Conservation (phyloP, 2,113 vertebrate genomes). For the Scolopax mira region DNA sequence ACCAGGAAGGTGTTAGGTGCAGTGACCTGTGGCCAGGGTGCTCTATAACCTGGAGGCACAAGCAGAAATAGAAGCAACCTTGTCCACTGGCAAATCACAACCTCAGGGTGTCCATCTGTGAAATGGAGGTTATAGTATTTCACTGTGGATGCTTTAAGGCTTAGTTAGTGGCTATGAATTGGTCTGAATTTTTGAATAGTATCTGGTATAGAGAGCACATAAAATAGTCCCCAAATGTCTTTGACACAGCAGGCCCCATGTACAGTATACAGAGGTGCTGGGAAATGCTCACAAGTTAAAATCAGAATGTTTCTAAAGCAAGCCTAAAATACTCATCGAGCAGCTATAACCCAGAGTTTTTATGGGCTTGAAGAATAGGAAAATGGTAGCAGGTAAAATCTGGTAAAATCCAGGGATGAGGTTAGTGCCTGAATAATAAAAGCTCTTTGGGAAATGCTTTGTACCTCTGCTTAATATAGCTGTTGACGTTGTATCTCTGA, state of each 20-base stretch:
- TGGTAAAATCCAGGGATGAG: neutral
- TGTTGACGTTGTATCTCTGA: neutral
- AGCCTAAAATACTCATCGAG: neutral
- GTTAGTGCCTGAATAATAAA: neutral
- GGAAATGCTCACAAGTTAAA: neutral
- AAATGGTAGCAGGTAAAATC: neutral
- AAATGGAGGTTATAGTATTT: neutral
- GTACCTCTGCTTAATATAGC: neutral
- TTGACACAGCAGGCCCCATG: neutral
- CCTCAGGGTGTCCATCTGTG: neutral
- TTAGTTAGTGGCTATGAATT: neutral
- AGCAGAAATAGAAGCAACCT: neutral
- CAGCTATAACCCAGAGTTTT: neutral
- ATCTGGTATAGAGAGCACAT: neutral
- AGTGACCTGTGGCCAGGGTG: neutral
- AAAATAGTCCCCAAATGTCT: neutral
- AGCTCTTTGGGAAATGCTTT: neutral
- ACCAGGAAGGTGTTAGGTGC: neutral
- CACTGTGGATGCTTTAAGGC: neutral
- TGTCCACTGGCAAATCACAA: neutral
- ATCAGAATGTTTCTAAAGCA: neutral
- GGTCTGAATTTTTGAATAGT: neutral
- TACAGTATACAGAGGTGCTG: neutral
- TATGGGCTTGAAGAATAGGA: neutral
- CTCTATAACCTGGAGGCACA: neutral